Conservation (phyloP, 2,113 vertebrate genomes). For the human region DNA sequence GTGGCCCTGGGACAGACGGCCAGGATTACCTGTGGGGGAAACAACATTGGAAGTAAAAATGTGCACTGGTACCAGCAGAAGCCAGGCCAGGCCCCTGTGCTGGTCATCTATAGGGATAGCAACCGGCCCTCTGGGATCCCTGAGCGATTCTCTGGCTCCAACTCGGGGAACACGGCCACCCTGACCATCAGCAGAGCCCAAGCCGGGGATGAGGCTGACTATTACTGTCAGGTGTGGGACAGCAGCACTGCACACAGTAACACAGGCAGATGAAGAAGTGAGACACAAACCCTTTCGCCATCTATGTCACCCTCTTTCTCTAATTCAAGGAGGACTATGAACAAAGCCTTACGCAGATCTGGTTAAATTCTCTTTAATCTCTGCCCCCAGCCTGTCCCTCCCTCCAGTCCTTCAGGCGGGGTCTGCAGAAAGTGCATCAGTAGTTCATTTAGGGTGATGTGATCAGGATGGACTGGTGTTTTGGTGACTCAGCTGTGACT, state of each 20-base stretch:
- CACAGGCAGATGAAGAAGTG: background rate
- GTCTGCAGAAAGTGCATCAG: too few relatives aligned
- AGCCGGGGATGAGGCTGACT: background rate
- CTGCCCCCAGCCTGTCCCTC: too few relatives aligned
- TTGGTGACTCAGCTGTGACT: too few relatives aligned
- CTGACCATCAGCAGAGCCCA: background rate
- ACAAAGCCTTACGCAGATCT: background rate
- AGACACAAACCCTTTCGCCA: background rate
- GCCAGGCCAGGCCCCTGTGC: background rate
- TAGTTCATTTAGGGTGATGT: too few relatives aligned
- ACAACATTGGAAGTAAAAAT: accelerated
- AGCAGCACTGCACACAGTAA: background rate
- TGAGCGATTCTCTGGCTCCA: background rate
- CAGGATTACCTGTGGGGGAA: background rate
- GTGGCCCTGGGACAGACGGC: background rate
- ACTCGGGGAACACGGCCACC: accelerated
- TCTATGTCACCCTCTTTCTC: background rate
- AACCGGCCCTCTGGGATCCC: background rate
- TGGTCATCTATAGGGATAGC: too few relatives aligned
- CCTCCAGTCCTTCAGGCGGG: background rate
- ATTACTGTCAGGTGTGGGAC: background rate
- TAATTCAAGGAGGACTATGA: background rate
- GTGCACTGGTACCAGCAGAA: background rate
- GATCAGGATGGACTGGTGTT: too few relatives aligned
- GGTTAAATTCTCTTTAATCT: too few relatives aligned